Evolutionary conservation across 1,140 invertebrate species (phyloP).

Genomic region (Pogonognathellus flavescens): DNA sequence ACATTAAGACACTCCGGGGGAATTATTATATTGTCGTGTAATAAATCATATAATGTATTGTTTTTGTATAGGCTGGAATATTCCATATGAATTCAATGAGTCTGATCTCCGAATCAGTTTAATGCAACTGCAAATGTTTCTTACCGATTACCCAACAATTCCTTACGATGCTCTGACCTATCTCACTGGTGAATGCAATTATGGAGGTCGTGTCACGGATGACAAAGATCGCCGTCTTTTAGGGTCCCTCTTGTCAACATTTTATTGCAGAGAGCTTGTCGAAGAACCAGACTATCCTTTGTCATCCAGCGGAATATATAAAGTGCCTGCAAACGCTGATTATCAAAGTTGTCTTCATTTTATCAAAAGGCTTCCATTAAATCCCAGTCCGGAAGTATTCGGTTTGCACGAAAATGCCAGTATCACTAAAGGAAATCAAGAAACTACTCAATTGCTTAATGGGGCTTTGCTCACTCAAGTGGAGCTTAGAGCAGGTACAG

Average conservation of each 20-base stretch:
- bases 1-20: too few relatives aligned
- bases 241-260: conserved; percentile 70
- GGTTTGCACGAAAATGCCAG: conserved; percentile 75
- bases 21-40: too few relatives aligned
- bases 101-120: conserved; percentile 89
- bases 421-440: conserved; percentile 73
- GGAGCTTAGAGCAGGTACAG: conserved; percentile 44
- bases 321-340: conserved; percentile 70
- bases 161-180: conserved; percentile 89
- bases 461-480: conserved; percentile 72
- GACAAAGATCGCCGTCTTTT: conserved; percentile 86
- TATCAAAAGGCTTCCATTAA: conserved; percentile 72
- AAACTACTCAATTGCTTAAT: conserved; percentile 70
- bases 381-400: conserved; percentile 72
- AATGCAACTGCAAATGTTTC: conserved; percentile 86
- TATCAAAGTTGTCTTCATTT: conserved; percentile 72
- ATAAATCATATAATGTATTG: too few relatives aligned
- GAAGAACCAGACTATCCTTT: conserved; percentile 70
- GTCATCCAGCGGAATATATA: conserved; percentile 71
- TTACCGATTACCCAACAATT: conserved; percentile 82
- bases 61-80: conserved; percentile 97
- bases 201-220: conserved; percentile 94
- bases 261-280: conserved; percentile 57
- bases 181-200: conserved; percentile 93
- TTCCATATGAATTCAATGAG: conserved; percentile 94